phyloP scores from a whole-genome alignment of 1,140 invertebrate species.

The Helicoverpa zea region DNA sequence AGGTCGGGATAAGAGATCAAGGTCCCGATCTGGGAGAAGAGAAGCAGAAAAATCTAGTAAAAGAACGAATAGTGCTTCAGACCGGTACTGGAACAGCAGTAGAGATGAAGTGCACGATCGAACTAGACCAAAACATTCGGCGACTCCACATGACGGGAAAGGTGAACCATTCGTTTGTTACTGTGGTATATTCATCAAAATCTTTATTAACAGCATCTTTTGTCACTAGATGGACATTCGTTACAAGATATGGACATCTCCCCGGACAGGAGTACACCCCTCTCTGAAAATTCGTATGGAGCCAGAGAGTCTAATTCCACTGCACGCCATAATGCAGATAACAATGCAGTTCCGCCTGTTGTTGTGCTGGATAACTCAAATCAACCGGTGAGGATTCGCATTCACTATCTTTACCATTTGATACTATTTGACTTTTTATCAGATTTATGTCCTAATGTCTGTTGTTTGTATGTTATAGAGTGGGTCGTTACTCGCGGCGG shows the following conservation, averaged over 20 bases:
- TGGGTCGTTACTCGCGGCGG: conserved; percentile 88
- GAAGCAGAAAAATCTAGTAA: conserved; percentile 76
- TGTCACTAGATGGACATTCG: conserved; percentile 73
- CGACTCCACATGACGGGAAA: conserved; percentile 71
- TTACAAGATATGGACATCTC: conserved; percentile 84
- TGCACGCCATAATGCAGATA: conserved; percentile 57
- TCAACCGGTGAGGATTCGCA: conserved; percentile 66
- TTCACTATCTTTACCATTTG: not conserved
- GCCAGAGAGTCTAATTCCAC: conserved; percentile 59
- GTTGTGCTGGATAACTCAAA: conserved; percentile 82
- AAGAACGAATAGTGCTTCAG: conserved; percentile 73
- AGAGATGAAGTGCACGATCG: conserved; percentile 75
- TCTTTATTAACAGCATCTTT: not conserved
- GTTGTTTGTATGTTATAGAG: conserved; percentile 58
- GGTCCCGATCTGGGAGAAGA: conserved; percentile 73
- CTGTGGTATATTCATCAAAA: not conserved
- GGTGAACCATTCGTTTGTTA: conserved; percentile 54
- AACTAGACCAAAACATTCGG: conserved; percentile 70
- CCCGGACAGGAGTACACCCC: conserved; percentile 78
- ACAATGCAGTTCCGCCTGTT: conserved; percentile 71
- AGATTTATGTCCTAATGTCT: not conserved
- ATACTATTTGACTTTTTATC: no score
- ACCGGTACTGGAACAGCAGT: conserved; percentile 74
- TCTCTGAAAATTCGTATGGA: conserved; percentile 80
- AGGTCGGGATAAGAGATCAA: conserved; percentile 81